phyloP scores from a whole-genome alignment of 1,140 invertebrate genomes.

The Drosophila subpulchrella region DNA sequence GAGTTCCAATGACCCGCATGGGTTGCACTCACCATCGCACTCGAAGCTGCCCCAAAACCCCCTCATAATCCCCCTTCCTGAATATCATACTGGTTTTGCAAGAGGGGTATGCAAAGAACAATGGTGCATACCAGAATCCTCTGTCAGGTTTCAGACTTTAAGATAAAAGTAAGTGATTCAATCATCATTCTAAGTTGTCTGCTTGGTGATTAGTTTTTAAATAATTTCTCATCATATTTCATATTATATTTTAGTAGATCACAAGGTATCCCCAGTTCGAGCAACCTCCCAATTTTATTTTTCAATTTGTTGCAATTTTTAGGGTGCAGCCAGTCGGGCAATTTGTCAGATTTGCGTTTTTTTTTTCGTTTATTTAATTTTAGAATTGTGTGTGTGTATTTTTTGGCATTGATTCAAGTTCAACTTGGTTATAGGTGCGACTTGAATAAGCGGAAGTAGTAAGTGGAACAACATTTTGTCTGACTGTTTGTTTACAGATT shows the following conservation, averaged over 20 bases:
- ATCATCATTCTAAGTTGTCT: not conserved
- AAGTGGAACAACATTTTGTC: slow-evolving; percentile 34
- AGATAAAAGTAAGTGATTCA: not conserved
- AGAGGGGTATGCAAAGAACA: slow-evolving; percentile 10
- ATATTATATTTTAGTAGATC: not conserved
- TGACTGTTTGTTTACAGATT: slow-evolving; percentile 27
- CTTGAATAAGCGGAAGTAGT: slow-evolving; percentile 64
- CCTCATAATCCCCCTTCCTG: not conserved
- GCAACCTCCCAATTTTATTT: not conserved
- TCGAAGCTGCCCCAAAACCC: slow-evolving; percentile 1
- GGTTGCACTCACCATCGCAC: slow-evolving; percentile 13
- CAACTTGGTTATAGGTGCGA: slow-evolving; percentile 45
- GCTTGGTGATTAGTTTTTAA: too few relatives aligned
- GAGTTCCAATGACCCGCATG: slow-evolving; percentile 81
- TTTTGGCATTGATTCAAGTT: slow-evolving; percentile 82
- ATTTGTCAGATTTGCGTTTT: slow-evolving; percentile 50
- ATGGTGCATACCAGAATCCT: slow-evolving; percentile 7
- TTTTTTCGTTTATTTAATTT: slow-evolving; percentile 60
- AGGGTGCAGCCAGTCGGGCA: slow-evolving; percentile 67
- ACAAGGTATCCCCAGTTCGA: slow-evolving; percentile 22
- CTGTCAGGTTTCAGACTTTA: not conserved
- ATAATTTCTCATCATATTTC: not conserved
- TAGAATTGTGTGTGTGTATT: slow-evolving; percentile 58
- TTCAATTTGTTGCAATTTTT: slow-evolving; percentile 32
- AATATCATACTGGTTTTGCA: slow-evolving; percentile 41